Evolutionary conservation across 2,113 vertebrate genomes (phyloP).

Genomic region (Pipa parva): DNA sequence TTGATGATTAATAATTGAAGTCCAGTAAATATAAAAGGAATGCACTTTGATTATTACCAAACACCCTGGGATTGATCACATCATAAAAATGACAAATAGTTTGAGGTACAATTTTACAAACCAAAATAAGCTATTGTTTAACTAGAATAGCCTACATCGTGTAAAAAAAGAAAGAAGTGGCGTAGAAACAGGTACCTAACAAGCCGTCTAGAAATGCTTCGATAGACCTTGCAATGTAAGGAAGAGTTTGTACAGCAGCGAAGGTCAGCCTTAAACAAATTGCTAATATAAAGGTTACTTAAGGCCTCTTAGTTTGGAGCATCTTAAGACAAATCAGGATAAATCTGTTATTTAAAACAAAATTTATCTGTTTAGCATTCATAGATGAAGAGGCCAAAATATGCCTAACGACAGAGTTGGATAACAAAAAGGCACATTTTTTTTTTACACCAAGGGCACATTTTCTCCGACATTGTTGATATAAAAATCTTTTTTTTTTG

Average conservation of each 20-base stretch:
- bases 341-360: slow-evolving; percentile 58
- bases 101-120: slow-evolving; percentile 79
- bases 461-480: slow-evolving; percentile 64
- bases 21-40: slow-evolving; percentile 87
- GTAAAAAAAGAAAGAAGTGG: slow-evolving; percentile 59
- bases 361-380: slow-evolving; percentile 50
- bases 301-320: slow-evolving; percentile 62
- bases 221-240: slow-evolving; percentile 23
- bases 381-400: slow-evolving; percentile 63
- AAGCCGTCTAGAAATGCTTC: slow-evolving; percentile 63
- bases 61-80: slow-evolving; percentile 87
- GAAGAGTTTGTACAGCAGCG: slow-evolving; percentile 18
- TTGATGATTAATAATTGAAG: too few species aligned
- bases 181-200: slow-evolving; percentile 63
- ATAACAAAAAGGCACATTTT: slow-evolving; percentile 88
- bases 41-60: slow-evolving; percentile 99
- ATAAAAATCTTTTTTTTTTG: slow-evolving; percentile 58
- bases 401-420: slow-evolving; percentile 65
- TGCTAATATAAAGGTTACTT: slow-evolving; percentile 63
- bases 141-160: slow-evolving; percentile 67
- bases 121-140: slow-evolving; percentile 57
- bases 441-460: slow-evolving; percentile 81
- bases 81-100: slow-evolving; percentile 69
- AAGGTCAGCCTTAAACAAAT: slow-evolving; percentile 28
- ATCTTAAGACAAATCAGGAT: slow-evolving; percentile 61